Evolutionary conservation across 92 coral and sea anemone species (phyloP), one percentile per base, ranked within the genome.

Genomic region (Virgularia gustaviana): DNA sequence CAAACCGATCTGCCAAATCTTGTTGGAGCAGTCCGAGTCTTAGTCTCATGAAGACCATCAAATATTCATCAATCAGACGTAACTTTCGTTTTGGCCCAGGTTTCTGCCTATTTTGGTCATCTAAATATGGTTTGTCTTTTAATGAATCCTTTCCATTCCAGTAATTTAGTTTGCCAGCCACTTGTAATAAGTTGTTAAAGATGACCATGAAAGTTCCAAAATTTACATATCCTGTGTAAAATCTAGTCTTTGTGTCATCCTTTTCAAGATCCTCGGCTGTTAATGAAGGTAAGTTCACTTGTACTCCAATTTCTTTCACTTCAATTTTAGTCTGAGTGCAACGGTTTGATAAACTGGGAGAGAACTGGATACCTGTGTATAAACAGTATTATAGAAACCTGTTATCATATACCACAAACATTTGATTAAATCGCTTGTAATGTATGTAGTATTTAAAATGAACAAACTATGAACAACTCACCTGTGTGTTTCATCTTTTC

Each of bases 181-280:
- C 29, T 22, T 60, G 61, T n/a, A 66, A 15, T 25, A 71, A 33
- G 61, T 67, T 58, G 35, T 38, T 62, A 42, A 72, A 80, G 16
- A 80, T 42, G 32, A 71, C 31, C 72, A 80, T 72, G 49, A 72
- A 80, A 23, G 84, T 71, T 54, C 78, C 84, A 80, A 56, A 80
- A 60, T 80, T 80, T 18, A 80, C 75, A 36, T 72, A 60, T 61
- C 84, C 75, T 25, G 79, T 80, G 63, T 72, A 80, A 80, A 80
- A 80, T 72, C 38, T 80, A 23, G 72, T 80, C 72, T 57, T 61
- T 25, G 31, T 32, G 29, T 61, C 49, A 37, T 63, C 54, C 0
- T 57, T 57, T 72, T 71, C 24, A 35, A 72, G 63, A 53, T 71
- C 60, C 53, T 72, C 75, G 15, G 83, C 83, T 22, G 71, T 70